A percentile compares a stretch with the other conserved stretches of the same genome.
Conservation (phyloP, 2,888 invertebrate species). For the Drosophila atripex region DNA sequence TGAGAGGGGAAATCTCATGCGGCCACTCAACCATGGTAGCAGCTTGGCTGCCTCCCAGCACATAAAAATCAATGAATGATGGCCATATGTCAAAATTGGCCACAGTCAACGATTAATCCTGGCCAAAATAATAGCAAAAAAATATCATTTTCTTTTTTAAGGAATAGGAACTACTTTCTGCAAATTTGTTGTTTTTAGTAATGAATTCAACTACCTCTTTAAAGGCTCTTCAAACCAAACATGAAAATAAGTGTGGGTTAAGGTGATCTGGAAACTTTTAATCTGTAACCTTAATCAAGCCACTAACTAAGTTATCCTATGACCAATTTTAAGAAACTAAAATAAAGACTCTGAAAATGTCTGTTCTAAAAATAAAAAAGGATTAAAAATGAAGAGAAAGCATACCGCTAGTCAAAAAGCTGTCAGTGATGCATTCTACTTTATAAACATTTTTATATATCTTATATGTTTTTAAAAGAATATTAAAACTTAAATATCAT, state of each 20-base stretch:
- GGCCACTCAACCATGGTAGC: slow-evolving; percentile 40
- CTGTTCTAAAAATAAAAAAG: too few species aligned
- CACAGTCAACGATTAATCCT: slow-evolving; percentile 62
- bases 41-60: slow-evolving; percentile 26
- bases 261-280: not conserved
- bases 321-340: too few species aligned
- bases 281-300: too few species aligned
- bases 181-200: not conserved
- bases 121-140: slow-evolving; percentile 12
- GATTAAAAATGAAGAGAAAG: too few species aligned
- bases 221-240: not conserved
- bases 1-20: slow-evolving; percentile 32
- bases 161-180: not conserved
- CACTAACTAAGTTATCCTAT: too few species aligned
- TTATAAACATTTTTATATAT: too few species aligned
- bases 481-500: too few species aligned
- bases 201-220: not conserved
- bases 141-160: slow-evolving; percentile 9
- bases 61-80: slow-evolving; percentile 59
- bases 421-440: too few species aligned
- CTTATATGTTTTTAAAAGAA: too few species aligned
- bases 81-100: slow-evolving; percentile 69
- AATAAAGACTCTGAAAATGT: too few species aligned
- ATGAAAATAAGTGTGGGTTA: not conserved
- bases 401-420: too few species aligned